Conservation (phyloP, 35 echinoderm and acorn worm species). For the Heliocidaris tuberculata region DNA sequence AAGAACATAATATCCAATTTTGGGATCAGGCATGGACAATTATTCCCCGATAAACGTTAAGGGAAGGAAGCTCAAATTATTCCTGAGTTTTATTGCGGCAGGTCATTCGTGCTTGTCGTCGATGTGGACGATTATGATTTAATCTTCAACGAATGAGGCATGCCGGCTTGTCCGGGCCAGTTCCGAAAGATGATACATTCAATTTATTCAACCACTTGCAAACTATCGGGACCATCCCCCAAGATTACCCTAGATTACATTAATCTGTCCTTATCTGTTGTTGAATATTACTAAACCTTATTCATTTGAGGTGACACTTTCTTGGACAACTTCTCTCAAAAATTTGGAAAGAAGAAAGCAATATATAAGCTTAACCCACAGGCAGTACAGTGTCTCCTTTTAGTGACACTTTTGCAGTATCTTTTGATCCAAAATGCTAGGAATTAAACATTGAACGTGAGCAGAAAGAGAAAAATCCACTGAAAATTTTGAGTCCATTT, state of each 20-base stretch:
- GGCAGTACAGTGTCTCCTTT: no score
- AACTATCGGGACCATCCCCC: background rate
- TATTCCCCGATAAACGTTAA: background rate
- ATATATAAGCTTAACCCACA: background rate
- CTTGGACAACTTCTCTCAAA: no score
- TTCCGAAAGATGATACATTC: background rate
- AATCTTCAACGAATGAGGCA: background rate
- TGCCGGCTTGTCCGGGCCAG: background rate
- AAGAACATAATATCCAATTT: constrained; percentile 32
- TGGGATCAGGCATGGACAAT: constrained; percentile 20
- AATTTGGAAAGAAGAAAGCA: background rate
- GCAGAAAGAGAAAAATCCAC: no score
- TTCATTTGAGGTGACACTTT: background rate
- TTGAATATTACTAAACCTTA: background rate
- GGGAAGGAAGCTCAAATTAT: background rate
- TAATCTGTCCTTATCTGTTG: background rate
- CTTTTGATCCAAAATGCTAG: no score
- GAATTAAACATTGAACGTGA: no score
- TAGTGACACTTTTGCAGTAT: no score
- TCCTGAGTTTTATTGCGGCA: background rate
- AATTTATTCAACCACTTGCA: background rate
- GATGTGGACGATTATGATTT: constrained; percentile 19
- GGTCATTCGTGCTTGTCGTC: background rate
- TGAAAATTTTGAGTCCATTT: no score
- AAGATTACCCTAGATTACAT: background rate